Base-by-base conservation (phyloP, 2,888 invertebrate genomes). In the Pseudanteris insignis region DNA sequence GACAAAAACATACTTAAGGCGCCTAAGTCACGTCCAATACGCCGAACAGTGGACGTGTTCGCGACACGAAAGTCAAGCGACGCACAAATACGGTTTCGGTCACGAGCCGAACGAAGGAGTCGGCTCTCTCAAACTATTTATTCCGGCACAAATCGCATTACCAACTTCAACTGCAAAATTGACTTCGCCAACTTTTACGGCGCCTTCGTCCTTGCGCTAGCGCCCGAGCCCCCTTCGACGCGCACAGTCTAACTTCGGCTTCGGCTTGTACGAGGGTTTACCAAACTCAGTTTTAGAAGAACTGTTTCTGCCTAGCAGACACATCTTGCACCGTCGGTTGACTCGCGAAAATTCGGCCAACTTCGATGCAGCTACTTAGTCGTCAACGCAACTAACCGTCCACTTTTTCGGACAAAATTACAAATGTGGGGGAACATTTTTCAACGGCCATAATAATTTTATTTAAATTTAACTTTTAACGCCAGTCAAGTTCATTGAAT, bases 121-220 rank as follows among this genome's bases (percentile, higher is more conserved):
- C 66, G 64, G 65, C 54, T 59, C 61, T 68, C 66, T 64, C 67
- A 51, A 67, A 71, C 73, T 74, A 72, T 78, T 78, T 78, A 78
- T 78, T 78, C 76, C 75, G 71, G 75, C 77, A 73, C 77, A 78
- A 78, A 78, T 78, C 77, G 78, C 76, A 78, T 78, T 78, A 78
- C 77, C 77, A 78, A 78, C 76, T 78, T 75, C 71, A 77, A 75
- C 78, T 77, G 75, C 78, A 78, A 78, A 78, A 78, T 78, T 77
- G 78, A 78, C 78, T 78, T 77, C 71, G 70, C 71, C 74, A 78
- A 78, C 76, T 78, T 78, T 78, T 76, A 76, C 76, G 77, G 72
- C 71, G 73, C 71, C 73, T 72, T 67, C 69, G 64, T 65, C 72
- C 69, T 74, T 70, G 65, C 71, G 58, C 18, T 6, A 18, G 18